Evolutionary conservation across 1,140 invertebrate species (phyloP), one percentile per base, ranked within the genome.

Genomic region (Cydia strobilella): DNA sequence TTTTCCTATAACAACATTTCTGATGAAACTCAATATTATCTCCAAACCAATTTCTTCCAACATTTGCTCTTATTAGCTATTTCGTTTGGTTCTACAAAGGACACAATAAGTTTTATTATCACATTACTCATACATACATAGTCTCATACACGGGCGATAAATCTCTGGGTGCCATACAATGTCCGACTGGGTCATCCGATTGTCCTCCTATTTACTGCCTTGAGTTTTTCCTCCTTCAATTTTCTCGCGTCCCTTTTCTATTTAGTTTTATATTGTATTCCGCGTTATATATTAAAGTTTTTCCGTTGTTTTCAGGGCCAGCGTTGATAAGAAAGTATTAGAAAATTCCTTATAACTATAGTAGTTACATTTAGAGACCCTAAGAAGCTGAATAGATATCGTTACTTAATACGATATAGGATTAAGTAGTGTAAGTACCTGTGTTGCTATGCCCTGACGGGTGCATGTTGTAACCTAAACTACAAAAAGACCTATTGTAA

Each of bases 121-220:
- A 79, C 79, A 77, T 81, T 76, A 79, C 72, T 81, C 79, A 79
- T 78, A 82, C 48, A 74, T 79, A 81, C 65, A 77, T 73, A 42
- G 73, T 35, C 76, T 84, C 79, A 78, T 82, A 77, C 74, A 72
- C 72, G 59, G 77, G 84, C 81, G 81, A 91, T 90, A 90, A 91
- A 89, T 91, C 87, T 86, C 78, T 73, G 74, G 51, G 78, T 76
- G 75, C 74, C 80, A 78, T 86, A 85, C 86, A 87, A 90, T 91
- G 87, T 91, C 62, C 86, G 87, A 88, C 75, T 87, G 81, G 87
- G 89, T 86, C 87, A 83, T 81, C 82, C 82, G 85, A 86, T 89
- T 86, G 87, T 90, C 79, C 77, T 81, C 76, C 86, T 88, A 85
- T 86, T 87, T 88, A 86, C 82, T 84, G 82, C 79, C 82, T 39